These are phyloP conservation scores for Macrostomum lignano DNA, from an alignment of 1,140 invertebrate genomes.

Conservation along the genomic window DNA sequence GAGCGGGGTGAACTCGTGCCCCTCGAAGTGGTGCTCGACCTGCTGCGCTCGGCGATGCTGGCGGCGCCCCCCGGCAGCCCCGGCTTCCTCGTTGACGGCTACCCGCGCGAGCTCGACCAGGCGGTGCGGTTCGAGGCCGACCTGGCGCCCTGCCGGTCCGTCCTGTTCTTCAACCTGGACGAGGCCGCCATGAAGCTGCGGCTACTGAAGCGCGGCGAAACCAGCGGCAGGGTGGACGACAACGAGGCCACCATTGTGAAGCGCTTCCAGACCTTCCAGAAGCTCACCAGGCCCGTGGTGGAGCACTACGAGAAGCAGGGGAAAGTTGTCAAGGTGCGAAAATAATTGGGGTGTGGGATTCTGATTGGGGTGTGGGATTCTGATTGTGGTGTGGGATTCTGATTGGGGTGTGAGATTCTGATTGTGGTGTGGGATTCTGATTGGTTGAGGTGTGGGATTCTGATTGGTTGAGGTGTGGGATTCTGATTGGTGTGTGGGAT, in stretches of 20 bases:
- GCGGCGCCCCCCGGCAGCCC: constrained; percentile 5
- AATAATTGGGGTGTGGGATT: too few species aligned
- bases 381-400: too few species aligned
- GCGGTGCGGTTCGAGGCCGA: constrained; percentile 50
- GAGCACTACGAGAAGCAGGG: constrained; percentile 50
- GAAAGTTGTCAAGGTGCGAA: constrained; percentile 31
- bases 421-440: too few species aligned
- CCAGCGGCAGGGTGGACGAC: constrained; percentile 72
- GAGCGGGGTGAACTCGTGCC: constrained; percentile 51
- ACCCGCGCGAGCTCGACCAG: constrained; percentile 54
- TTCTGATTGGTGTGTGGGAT: too few species aligned
- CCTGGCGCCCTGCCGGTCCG: constrained; percentile 45
- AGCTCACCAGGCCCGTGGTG: constrained; percentile 60
- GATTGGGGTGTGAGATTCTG: too few species aligned
- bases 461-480: too few species aligned
- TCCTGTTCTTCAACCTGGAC: constrained; percentile 52
- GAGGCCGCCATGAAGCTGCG: constrained; percentile 54
- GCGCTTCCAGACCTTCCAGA: constrained; percentile 62
- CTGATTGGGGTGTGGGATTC: too few species aligned
- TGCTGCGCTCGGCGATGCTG: constrained; percentile 22
- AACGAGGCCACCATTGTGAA: constrained; percentile 85
- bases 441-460: too few species aligned
- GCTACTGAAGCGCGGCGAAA: constrained; percentile 52
- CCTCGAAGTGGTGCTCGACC: constrained; percentile 25
- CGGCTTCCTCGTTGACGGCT: constrained; percentile 52